phyloP scores from a whole-genome alignment of 2,113 vertebrate genomes.

The Numida meleagris region DNA sequence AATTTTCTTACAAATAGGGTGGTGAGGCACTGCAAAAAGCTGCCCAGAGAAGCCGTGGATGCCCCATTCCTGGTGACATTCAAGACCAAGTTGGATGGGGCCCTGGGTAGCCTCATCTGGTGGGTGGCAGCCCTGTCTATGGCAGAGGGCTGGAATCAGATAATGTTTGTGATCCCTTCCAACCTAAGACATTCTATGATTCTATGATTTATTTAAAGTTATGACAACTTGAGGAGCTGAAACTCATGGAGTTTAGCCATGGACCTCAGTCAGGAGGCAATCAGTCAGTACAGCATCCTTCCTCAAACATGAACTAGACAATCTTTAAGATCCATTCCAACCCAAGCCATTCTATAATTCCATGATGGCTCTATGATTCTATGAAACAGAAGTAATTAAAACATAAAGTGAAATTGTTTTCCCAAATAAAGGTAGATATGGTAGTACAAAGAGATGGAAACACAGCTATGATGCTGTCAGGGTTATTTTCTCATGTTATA shows the following conservation, averaged over 20 bases:
- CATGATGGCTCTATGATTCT: too few relatives aligned
- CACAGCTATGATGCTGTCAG: background rate
- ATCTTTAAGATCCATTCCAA: background rate
- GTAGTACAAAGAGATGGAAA: background rate
- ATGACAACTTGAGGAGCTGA: background rate
- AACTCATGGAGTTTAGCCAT: background rate
- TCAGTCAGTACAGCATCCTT: accelerated
- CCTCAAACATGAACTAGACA: background rate
- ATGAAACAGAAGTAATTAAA: background rate
- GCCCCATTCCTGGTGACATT: too few relatives aligned
- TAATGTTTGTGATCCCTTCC: background rate
- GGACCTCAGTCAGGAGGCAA: background rate
- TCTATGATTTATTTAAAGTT: background rate
- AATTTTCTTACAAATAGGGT: too few relatives aligned
- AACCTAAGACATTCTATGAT: too few relatives aligned
- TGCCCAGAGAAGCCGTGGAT: too few relatives aligned
- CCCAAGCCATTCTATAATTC: too few relatives aligned
- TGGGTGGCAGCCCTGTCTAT: too few relatives aligned
- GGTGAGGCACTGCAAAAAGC: too few relatives aligned
- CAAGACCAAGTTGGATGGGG: too few relatives aligned
- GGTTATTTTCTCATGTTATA: background rate
- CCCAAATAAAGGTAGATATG: background rate
- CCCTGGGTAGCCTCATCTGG: too few relatives aligned
- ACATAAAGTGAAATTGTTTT: background rate
- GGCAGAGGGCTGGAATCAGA: background rate